Percentiles rank a stretch among this genome's conserved stretches.
phyloP scores from a whole-genome alignment of 1,140 invertebrate species.

The Cotesia glomerata region DNA sequence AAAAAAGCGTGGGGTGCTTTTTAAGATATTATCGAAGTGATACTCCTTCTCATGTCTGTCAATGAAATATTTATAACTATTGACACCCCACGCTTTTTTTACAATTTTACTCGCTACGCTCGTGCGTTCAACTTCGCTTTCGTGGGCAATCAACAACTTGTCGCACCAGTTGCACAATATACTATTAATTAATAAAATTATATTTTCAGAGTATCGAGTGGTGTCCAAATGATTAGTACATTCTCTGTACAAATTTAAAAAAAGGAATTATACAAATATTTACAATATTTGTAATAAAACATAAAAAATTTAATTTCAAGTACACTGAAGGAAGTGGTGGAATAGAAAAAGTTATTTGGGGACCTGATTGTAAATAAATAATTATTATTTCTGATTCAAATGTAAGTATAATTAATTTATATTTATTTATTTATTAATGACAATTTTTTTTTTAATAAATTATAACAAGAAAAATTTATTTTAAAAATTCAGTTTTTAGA shows the following conservation, averaged over 20 bases:
- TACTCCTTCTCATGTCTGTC: too few relatives aligned
- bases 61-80: too few relatives aligned
- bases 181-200: conserved; percentile 19
- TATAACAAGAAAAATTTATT: too few relatives aligned
- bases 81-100: too few relatives aligned
- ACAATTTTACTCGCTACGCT: too few relatives aligned
- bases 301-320: conserved; percentile 56
- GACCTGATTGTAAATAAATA: conserved; percentile 51
- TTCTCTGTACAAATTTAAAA: conserved; percentile 54
- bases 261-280: conserved; percentile 52
- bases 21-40: too few relatives aligned
- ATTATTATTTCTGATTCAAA: conserved; percentile 53
- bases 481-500: too few relatives aligned
- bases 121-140: too few relatives aligned
- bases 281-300: conserved; percentile 46
- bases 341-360: conserved; percentile 51
- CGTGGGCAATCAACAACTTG: too few relatives aligned
- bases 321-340: conserved; percentile 53
- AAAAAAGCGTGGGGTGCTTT: too few relatives aligned
- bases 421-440: conserved; percentile 20
- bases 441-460: too few relatives aligned
- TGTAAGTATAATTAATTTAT: conserved; percentile 39
- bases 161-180: too few relatives aligned
- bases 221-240: conserved; percentile 51
- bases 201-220: conserved; percentile 53